Evolutionary conservation across 2,888 invertebrate species (phyloP), one percentile per base, ranked within the genome.

Genomic region (Drosophila merina): DNA sequence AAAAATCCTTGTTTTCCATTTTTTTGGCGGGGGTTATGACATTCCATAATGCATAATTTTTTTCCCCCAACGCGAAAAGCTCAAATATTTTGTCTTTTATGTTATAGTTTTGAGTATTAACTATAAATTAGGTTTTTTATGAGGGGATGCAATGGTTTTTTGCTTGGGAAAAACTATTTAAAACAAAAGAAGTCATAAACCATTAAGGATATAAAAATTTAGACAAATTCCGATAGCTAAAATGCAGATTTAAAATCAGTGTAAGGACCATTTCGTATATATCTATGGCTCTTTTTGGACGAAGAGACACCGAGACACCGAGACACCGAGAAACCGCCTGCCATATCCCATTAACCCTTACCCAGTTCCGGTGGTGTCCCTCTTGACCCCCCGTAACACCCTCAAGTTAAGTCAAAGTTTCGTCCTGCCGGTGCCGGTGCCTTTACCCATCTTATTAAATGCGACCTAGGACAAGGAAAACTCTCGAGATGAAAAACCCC

Each of bases 1-100:
- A 48, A 14, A 14, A 40, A 40, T 40, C 40, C 40, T 14, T 36
- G 36, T 10, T 36, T 36, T 10, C 1, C 5, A 4, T n/a, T 36
- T 36, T 36, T 36, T 4, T 36, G 4, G 9, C 4, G 4, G 33
- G 10, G 33, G 33, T 33, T n/a, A 33, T 49, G 59, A 48, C 62
- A 40, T 48, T 40, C 38, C 58, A 57, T 57, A 48, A 31, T 42
- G 36, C 25, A 58, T 30, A 30, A n/a, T 28, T 36, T 10, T 14
- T 47, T 20, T 33, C 9, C 10, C n/a, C 2, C 28, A n/a, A n/a
- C 26, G 8, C n/a, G 52, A 48, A 31, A 52, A 66, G 57, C 58
- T 58, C 50, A 47, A 68, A 75, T 68, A 75, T 75, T 68, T 72
- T 64, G 47, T 58, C 42, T 20, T 57, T 60, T 55, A 72, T 45